A percentile compares a stretch with the other conserved stretches of the same genome.
Conservation (phyloP, 2,113 vertebrate species). For the Phocoena sinus region DNA sequence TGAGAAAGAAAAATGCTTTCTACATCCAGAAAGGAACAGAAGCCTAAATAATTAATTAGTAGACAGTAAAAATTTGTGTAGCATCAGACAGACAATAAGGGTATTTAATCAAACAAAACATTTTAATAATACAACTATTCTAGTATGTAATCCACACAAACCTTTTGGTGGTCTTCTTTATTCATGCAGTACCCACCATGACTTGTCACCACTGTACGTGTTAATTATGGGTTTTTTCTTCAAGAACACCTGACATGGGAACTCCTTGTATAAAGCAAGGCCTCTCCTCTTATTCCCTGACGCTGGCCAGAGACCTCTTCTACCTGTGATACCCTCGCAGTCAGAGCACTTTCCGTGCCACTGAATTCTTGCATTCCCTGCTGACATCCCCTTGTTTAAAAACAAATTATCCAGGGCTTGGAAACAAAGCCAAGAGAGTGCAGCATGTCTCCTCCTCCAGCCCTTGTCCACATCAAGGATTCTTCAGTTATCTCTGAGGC, state of each 20-base stretch:
- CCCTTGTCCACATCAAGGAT: not conserved
- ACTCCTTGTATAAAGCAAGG: not conserved
- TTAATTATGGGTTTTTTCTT: not conserved
- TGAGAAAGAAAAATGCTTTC: not conserved
- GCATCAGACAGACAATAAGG: not conserved
- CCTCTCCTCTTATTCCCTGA: not conserved
- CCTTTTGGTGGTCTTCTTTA: not conserved
- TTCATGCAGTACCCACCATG: not conserved
- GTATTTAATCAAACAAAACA: not conserved
- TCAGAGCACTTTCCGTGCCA: not conserved
- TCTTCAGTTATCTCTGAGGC: not conserved
- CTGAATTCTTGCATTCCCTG: not conserved
- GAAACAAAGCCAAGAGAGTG: not conserved
- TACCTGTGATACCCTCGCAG: not conserved
- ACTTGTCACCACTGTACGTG: not conserved
- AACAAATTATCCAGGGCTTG: not conserved
- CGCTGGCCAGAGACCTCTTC: not conserved
- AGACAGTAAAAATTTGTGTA: slow-evolving; percentile 3
- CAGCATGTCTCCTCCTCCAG: not conserved
- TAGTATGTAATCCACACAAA: not conserved
- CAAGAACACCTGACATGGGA: not conserved
- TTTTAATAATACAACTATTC: not conserved
- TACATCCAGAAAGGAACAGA: not conserved
- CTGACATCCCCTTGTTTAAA: not conserved
- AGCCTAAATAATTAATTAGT: not conserved